phyloP scores from a whole-genome alignment of 2,113 vertebrate species.

The rat (Rattus norvegicus) region DNA sequence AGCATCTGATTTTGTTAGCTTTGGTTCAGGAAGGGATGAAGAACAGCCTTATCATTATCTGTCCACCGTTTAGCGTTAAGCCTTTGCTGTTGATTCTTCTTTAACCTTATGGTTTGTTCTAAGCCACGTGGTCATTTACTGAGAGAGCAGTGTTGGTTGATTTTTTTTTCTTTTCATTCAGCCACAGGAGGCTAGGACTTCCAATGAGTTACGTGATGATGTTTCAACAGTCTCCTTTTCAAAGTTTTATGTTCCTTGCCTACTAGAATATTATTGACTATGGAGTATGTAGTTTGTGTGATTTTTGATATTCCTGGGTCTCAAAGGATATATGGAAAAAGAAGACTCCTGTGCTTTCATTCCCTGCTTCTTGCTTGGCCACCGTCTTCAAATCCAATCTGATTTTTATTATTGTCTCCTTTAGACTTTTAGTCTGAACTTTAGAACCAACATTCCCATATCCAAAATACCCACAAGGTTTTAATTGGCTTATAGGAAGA shows the following conservation, averaged over 20 bases:
- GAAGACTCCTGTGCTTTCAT: background rate
- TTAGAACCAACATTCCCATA: slow-evolving; percentile 27
- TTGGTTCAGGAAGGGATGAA: no score
- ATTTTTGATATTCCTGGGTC: background rate
- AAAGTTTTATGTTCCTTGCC: background rate
- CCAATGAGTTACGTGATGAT: background rate
- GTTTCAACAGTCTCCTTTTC: background rate
- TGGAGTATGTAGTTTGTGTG: background rate
- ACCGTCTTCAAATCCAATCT: background rate
- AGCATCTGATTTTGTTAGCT: background rate
- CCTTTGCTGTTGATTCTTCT: background rate
- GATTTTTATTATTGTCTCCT: background rate
- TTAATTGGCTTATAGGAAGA: background rate
- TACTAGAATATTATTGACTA: background rate
- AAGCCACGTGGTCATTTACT: background rate
- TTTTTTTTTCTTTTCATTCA: background rate
- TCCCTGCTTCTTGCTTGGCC: background rate
- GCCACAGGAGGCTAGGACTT: background rate
- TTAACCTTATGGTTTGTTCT: background rate
- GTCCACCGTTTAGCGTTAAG: background rate
- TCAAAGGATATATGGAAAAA: background rate
- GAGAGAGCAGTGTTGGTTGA: no score
- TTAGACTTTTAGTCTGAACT: background rate
- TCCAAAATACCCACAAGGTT: background rate
- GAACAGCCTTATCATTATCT: background rate